Conservation (phyloP, 2,797 vertebrate species). For the Parambassis ranga region DNA sequence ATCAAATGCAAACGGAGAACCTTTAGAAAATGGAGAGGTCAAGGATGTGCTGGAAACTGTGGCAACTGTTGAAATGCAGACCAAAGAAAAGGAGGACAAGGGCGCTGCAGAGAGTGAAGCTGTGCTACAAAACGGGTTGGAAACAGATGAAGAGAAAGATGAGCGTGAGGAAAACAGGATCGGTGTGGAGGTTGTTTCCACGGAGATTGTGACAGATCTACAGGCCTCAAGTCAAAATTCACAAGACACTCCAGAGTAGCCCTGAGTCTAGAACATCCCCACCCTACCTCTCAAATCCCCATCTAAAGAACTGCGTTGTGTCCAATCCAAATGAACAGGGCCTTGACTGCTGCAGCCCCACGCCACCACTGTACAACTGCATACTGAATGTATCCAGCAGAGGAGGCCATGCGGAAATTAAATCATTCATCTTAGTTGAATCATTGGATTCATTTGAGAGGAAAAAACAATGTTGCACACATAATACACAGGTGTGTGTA, state of each 20-base stretch:
- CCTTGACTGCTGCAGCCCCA: constrained; percentile 39
- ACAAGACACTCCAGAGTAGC: constrained; percentile 54
- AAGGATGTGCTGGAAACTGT: constrained; percentile 31
- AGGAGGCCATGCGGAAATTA: too few relatives aligned
- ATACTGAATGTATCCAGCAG: too few relatives aligned
- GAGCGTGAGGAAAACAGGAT: constrained; percentile 21
- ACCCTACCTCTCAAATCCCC: constrained; percentile 46
- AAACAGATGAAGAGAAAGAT: constrained; percentile 49
- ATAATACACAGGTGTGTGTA: too few relatives aligned
- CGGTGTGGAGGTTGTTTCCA: constrained; percentile 26
- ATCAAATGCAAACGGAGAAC: constrained; percentile 22
- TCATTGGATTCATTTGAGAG: too few relatives aligned
- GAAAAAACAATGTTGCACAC: too few relatives aligned
- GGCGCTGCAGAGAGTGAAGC: constrained; percentile 11
- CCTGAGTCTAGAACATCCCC: constrained; percentile 2
- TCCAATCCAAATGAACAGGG: constrained; percentile 32
- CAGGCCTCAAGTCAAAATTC: constrained; percentile 39
- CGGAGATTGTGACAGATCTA: constrained; percentile 37
- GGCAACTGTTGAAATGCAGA: constrained; percentile 30
- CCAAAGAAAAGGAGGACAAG: constrained; percentile 42
- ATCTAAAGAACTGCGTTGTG: constrained; percentile 24
- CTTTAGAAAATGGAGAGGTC: constrained; percentile 13
- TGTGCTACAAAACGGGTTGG: constrained; percentile 64
- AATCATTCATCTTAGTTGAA: too few relatives aligned
- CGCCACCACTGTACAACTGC: too few relatives aligned